These are phyloP conservation scores for Sceloporus undulatus DNA, from an alignment of 2,113 vertebrate species.

Conservation along the genomic window DNA sequence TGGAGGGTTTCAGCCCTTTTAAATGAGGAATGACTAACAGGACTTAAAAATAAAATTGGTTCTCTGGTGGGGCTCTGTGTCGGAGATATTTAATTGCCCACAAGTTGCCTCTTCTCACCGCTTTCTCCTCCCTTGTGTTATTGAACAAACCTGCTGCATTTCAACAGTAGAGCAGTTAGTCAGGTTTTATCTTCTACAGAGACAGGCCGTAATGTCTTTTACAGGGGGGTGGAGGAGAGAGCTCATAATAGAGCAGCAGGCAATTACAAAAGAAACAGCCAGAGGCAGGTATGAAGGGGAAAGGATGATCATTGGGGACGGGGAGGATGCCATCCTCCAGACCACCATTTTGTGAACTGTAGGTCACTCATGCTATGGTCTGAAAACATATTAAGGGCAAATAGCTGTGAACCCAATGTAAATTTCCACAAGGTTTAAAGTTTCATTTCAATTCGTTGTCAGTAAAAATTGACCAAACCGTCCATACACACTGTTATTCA, in stretches of 20 bases:
- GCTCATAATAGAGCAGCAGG: conserved; percentile 54
- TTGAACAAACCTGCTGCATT: conserved; percentile 62
- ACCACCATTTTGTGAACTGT: neutral
- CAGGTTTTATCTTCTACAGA: conserved; percentile 67
- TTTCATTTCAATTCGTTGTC: too few species aligned
- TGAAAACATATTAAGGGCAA: neutral
- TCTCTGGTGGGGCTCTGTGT: neutral
- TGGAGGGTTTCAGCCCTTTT: conserved; percentile 48
- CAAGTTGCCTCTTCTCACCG: conserved; percentile 38
- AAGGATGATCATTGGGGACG: neutral
- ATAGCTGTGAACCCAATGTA: neutral
- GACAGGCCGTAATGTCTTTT: conserved; percentile 67
- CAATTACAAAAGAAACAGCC: conserved; percentile 55
- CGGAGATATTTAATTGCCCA: conserved; percentile 56
- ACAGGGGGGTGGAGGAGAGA: neutral
- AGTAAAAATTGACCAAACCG: too few species aligned
- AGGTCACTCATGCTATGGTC: too few species aligned
- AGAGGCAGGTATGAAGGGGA: conserved; percentile 20
- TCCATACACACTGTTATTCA: too few species aligned
- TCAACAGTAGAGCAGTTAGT: conserved; percentile 57
- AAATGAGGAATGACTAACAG: conserved; percentile 43
- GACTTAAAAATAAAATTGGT: conserved; percentile 66
- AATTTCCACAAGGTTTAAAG: neutral
- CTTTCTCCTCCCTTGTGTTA: conserved; percentile 2
- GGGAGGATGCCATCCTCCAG: neutral